These are phyloP conservation scores for Bufo gargarizans DNA, from an alignment of 2,113 vertebrate genomes.

Conservation along the genomic window DNA sequence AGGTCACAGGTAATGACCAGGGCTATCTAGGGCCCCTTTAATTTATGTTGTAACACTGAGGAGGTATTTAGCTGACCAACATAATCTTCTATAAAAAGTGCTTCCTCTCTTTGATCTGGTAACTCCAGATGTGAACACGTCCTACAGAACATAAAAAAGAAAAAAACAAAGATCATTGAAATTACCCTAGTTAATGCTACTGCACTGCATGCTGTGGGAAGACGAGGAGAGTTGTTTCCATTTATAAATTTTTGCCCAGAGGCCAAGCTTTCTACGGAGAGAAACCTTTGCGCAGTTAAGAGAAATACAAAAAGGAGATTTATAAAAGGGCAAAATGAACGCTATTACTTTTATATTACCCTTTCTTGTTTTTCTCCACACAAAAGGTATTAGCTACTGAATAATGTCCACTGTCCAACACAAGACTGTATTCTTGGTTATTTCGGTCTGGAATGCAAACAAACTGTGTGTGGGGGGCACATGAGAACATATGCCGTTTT, in stretches of 20 bases:
- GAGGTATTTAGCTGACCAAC: background rate
- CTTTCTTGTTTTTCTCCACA: background rate
- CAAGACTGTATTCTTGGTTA: background rate
- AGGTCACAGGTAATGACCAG: background rate
- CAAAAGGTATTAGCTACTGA: background rate
- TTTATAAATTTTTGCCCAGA: background rate
- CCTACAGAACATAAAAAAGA: background rate
- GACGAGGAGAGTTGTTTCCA: background rate
- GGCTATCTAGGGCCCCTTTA: background rate
- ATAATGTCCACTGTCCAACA: background rate
- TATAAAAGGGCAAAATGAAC: background rate
- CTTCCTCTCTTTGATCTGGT: slow-evolving; percentile 16
- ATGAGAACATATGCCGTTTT: background rate
- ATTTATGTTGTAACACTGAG: background rate
- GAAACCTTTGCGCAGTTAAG: background rate
- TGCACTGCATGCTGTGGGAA: background rate
- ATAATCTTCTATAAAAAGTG: slow-evolving; percentile 8
- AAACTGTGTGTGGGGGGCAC: background rate
- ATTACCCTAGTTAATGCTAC: background rate
- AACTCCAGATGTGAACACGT: background rate
- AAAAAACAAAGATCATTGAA: background rate
- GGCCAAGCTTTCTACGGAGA: background rate
- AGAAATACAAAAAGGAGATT: background rate
- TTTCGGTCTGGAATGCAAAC: background rate
- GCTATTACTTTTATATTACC: background rate